Evolutionary conservation across 2,113 vertebrate genomes (phyloP).

Genomic region (Rhipidura dahli): DNA sequence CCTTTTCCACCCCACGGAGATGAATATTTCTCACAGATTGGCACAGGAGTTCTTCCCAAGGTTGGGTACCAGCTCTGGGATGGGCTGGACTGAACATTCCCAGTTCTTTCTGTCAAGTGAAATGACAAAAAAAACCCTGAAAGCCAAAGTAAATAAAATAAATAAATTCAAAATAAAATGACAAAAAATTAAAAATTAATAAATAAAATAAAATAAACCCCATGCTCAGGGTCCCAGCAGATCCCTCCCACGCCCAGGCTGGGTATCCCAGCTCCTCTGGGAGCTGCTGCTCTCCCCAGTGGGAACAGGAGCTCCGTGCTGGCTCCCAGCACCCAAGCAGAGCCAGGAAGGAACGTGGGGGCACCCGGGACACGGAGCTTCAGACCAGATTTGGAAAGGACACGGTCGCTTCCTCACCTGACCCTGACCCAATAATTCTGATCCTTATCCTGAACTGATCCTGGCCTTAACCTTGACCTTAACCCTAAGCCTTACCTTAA

Average conservation of each 20-base stretch:
- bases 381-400: not conserved
- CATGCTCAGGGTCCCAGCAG: not conserved
- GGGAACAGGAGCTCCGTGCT: no score
- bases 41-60: not conserved
- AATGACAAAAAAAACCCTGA: not conserved
- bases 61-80: no score
- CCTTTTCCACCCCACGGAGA: accelerated
- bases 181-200: no score
- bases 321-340: accelerated
- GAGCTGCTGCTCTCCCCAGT: not conserved
- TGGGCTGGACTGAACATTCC: not conserved
- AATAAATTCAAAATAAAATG: not conserved
- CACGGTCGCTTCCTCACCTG: not conserved
- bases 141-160: not conserved
- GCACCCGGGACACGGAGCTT: accelerated
- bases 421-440: not conserved
- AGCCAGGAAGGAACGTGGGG: accelerated
- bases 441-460: not conserved
- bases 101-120: not conserved
- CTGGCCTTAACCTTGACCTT: not conserved
- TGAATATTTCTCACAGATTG: not conserved
- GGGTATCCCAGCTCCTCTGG: not conserved
- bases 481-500: no score
- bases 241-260: not conserved
- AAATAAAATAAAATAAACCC: not conserved